Evolutionary conservation across 2,888 invertebrate species (phyloP).

Genomic region (Lasiommata megera): DNA sequence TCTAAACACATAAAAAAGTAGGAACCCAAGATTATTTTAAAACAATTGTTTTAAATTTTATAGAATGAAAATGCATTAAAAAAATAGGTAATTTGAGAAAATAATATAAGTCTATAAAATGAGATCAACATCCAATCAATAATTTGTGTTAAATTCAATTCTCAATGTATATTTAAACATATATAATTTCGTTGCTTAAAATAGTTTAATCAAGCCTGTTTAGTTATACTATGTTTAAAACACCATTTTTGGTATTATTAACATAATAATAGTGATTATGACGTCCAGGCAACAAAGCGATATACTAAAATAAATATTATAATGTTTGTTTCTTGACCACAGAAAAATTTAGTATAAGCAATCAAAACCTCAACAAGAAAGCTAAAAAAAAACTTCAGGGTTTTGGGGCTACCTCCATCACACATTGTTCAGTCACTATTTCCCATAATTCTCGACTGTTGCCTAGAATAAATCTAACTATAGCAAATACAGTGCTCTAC

Average conservation of each 20-base stretch:
- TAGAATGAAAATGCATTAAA: neutral
- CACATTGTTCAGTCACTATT: neutral
- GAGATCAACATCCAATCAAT: conserved; percentile 17
- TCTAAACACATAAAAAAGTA: conserved; percentile 7
- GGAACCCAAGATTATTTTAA: conserved; percentile 18
- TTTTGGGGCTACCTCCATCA: too few species aligned
- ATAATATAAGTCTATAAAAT: conserved; percentile 4
- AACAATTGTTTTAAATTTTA: neutral
- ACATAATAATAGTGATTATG: neutral
- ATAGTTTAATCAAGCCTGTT: neutral
- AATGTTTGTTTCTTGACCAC: too few species aligned
- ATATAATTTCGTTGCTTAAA: neutral
- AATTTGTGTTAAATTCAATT: neutral
- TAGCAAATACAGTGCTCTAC: neutral
- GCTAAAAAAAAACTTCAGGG: too few species aligned
- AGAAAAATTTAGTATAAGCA: too few species aligned
- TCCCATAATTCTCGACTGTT: neutral
- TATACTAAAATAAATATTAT: too few species aligned
- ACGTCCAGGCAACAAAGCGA: neutral
- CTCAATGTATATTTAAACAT: neutral
- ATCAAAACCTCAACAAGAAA: too few species aligned
- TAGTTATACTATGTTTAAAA: neutral
- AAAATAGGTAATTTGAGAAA: neutral
- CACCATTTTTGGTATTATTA: neutral
- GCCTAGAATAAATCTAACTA: neutral